These are phyloP conservation scores for Ostrea denselamellosa DNA, from an alignment of 1,140 invertebrate genomes.

Conservation along the genomic window DNA sequence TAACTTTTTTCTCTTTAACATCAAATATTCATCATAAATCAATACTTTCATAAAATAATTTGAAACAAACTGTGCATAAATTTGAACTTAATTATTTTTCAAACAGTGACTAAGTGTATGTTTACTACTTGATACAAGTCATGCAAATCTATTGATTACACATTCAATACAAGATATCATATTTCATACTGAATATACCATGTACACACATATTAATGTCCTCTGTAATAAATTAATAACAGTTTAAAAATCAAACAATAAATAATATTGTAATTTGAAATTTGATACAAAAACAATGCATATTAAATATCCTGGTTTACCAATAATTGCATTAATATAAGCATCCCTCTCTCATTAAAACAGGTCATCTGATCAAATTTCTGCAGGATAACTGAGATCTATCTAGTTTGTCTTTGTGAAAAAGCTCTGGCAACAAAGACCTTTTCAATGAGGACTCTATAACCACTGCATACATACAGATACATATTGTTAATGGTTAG, in stretches of 20 bases:
- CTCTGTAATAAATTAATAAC: not conserved
- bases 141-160: conserved; percentile 3
- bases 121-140: conserved; percentile 11
- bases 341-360: not conserved
- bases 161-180: conserved; percentile 1
- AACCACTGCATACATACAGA: not conserved
- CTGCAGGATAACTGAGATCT: not conserved
- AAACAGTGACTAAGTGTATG: not conserved
- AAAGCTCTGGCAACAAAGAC: not conserved
- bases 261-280: not conserved
- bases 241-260: not conserved
- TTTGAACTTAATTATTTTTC: not conserved
- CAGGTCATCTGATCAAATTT: not conserved
- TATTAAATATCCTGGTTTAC: not conserved
- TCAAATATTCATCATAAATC: conserved; percentile 11
- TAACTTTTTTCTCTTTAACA: not conserved
- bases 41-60: not conserved
- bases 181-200: conserved; percentile 24
- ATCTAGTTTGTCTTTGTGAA: no score
- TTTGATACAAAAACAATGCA: not conserved
- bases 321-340: not conserved
- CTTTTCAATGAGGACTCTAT: not conserved
- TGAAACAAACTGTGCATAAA: not conserved
- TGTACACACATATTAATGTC: not conserved
- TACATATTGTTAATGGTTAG: not conserved